phyloP scores from a whole-genome alignment of 2,113 vertebrate genomes.

The Octodon degus region DNA sequence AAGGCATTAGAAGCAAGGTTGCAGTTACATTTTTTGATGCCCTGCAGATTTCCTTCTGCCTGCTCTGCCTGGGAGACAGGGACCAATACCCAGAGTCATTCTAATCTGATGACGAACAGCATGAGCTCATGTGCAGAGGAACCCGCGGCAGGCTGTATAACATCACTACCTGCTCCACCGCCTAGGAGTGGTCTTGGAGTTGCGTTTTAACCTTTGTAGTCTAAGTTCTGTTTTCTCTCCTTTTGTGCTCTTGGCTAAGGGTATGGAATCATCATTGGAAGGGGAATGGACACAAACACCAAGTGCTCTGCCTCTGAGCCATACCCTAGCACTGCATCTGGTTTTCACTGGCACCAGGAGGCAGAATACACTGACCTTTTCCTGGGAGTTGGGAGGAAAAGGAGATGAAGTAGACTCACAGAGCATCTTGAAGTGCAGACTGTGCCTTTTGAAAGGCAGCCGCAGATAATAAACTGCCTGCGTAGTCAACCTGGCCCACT shows the following conservation, averaged over 20 bases:
- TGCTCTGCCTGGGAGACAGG: not conserved
- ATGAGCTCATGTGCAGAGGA: not conserved
- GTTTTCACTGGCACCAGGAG: not conserved
- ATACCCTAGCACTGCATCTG: not conserved
- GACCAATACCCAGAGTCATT: not conserved
- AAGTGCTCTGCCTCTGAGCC: not conserved
- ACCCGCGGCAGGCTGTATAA: not conserved
- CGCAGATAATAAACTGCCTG: slow-evolving; percentile 17
- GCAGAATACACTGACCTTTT: slow-evolving; percentile 4
- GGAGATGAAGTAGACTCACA: not conserved
- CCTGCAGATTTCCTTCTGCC: not conserved
- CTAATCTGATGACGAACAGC: not conserved
- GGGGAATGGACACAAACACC: not conserved
- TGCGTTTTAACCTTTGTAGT: not conserved
- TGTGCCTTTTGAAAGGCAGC: slow-evolving; percentile 38
- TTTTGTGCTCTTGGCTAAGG: slow-evolving; percentile 27
- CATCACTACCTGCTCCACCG: not conserved
- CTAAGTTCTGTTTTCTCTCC: slow-evolving; percentile 7
- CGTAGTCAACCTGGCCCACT: not conserved
- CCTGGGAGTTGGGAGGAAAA: slow-evolving; percentile 18
- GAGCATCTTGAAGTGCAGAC: not conserved
- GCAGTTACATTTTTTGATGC: not conserved
- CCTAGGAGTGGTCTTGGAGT: not conserved
- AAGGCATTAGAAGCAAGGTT: not conserved
- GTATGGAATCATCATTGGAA: not conserved